phyloP scores from a whole-genome alignment of 2,888 invertebrate genomes.

The Malacosoma neustria region DNA sequence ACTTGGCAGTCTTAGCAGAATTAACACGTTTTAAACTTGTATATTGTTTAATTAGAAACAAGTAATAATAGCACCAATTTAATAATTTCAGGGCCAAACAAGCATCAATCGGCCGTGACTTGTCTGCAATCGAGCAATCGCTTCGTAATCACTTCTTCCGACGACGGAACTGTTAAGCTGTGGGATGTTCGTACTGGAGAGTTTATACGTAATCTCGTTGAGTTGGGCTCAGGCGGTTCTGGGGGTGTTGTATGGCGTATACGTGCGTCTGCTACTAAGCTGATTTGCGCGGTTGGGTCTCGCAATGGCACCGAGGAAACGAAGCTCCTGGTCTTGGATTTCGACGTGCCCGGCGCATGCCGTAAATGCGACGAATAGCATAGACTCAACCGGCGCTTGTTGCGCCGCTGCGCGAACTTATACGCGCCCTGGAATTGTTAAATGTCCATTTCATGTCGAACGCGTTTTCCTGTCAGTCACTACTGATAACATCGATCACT shows the following conservation, averaged over 20 bases:
- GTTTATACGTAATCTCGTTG: conserved; percentile 96
- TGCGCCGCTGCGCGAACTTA: conserved; percentile 60
- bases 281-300: conserved; percentile 98
- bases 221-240: conserved; percentile 94
- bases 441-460: conserved; percentile 1
- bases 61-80: too few relatives aligned
- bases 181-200: conserved; percentile 99
- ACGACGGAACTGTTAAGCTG: conserved; percentile 99
- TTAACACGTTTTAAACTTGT: too few relatives aligned
- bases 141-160: conserved; percentile 98
- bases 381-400: conserved; percentile 59
- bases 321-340: conserved; percentile 96
- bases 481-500: too few relatives aligned
- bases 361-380: conserved; percentile 74
- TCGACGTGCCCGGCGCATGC: conserved; percentile 88
- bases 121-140: conserved; percentile 97
- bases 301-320: conserved; percentile 99
- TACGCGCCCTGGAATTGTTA: conserved; percentile 65
- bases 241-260: conserved; percentile 99
- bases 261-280: conserved; percentile 93
- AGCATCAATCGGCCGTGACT: conserved; percentile 98
- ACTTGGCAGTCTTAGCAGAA: too few relatives aligned
- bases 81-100: conserved; percentile 87
- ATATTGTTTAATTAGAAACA: too few relatives aligned
- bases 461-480: background rate